Evolutionary conservation across 2,113 vertebrate species (phyloP).

Genomic region (Apteryx mantelli): DNA sequence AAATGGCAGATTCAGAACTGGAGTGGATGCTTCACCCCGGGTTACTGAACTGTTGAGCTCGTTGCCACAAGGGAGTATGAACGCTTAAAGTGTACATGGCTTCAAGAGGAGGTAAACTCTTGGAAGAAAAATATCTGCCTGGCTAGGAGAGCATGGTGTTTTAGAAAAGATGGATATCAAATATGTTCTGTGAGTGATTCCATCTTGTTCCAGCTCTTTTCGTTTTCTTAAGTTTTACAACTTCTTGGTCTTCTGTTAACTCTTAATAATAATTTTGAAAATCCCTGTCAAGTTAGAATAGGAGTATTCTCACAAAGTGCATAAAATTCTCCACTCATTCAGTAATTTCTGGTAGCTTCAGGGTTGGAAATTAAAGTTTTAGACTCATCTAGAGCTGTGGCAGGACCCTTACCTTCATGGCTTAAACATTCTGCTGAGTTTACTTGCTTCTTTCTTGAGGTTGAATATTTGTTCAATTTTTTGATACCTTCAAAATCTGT

Average conservation of each 20-base stretch:
- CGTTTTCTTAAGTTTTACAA: too few species aligned
- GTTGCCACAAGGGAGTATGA: neutral
- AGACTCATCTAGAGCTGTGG: too few species aligned
- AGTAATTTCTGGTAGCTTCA: too few species aligned
- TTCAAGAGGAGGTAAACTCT: neutral
- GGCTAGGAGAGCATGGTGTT: neutral
- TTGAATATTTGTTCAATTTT: neutral
- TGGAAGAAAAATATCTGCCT: neutral
- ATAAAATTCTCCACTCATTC: too few species aligned
- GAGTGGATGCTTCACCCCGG: neutral
- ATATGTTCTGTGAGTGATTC: too few species aligned
- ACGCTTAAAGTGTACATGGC: neutral
- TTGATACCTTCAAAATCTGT: neutral
- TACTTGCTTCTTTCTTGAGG: neutral
- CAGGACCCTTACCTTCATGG: too few species aligned
- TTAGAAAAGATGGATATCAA: neutral
- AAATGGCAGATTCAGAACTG: neutral
- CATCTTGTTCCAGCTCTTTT: too few species aligned
- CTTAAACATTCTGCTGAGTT: neutral
- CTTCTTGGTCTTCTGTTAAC: too few species aligned
- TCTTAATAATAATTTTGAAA: too few species aligned
- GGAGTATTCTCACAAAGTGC: too few species aligned
- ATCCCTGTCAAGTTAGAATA: too few species aligned
- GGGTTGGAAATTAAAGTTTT: too few species aligned
- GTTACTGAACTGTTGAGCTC: neutral